phyloP scores from a whole-genome alignment of 64 coral and sea anemone genomes.

The Pocillopora verrucosa region DNA sequence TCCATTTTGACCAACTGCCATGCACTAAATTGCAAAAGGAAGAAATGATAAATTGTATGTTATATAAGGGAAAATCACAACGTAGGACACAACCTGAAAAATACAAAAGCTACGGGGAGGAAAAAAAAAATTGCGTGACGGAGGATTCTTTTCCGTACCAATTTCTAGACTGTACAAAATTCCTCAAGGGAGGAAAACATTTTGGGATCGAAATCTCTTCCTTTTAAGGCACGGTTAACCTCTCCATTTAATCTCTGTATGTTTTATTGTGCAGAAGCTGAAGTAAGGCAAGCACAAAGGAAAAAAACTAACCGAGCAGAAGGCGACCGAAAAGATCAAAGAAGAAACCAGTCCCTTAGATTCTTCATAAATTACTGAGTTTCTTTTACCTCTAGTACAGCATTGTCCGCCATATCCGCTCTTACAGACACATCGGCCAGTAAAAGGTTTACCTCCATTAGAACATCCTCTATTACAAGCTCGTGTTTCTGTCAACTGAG shows the following conservation, averaged over 20 bases:
- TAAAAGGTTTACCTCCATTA: not conserved
- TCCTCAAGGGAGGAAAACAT: no score
- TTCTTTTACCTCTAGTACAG: slow-evolving; percentile 1
- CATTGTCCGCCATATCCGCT: not conserved
- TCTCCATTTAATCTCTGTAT: not conserved
- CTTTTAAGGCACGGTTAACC: no score
- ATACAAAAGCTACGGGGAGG: no score
- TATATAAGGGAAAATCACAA: no score
- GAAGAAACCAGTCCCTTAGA: no score
- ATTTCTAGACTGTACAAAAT: no score
- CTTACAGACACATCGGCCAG: slow-evolving; percentile 10
- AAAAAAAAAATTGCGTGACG: no score
- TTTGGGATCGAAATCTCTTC: no score
- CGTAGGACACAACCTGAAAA: no score
- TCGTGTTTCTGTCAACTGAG: not conserved
- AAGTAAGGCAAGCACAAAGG: not conserved
- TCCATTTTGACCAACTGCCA: slow-evolving; percentile 65
- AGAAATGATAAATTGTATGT: no score
- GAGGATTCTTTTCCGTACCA: no score
- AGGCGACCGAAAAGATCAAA: no score
- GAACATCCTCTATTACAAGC: not conserved
- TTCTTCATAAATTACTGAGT: not conserved
- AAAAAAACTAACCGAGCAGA: not conserved
- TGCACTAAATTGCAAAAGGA: not conserved
- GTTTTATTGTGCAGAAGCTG: not conserved